Percentiles rank a stretch among this genome's conserved stretches.
These are phyloP conservation scores for Myrmecobius fasciatus DNA, from an alignment of 2,113 vertebrate species.

Conservation along the genomic window DNA sequence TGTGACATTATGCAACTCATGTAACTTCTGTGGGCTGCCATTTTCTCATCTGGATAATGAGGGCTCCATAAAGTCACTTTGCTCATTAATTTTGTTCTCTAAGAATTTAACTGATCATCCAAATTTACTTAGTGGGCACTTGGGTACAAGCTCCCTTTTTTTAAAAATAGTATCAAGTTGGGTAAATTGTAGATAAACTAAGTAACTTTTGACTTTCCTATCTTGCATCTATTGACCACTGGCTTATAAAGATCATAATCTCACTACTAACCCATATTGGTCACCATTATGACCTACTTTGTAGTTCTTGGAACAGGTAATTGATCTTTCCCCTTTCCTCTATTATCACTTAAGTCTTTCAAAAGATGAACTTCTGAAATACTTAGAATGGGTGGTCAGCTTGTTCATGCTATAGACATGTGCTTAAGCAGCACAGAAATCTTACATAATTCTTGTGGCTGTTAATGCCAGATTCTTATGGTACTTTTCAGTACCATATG, in stretches of 20 bases:
- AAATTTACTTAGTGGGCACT: neutral
- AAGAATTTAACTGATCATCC: neutral
- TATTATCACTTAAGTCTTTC: slow-evolving; percentile 6
- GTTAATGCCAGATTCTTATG: neutral
- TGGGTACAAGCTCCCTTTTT: neutral
- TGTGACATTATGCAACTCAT: neutral
- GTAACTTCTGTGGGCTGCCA: neutral
- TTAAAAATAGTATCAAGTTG: slow-evolving; percentile 8
- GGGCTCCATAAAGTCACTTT: neutral
- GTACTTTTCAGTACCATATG: neutral
- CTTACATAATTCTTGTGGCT: neutral
- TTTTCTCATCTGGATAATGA: neutral
- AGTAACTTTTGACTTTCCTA: neutral
- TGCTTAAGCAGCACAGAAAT: neutral
- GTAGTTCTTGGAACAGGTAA: neutral
- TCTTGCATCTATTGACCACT: neutral
- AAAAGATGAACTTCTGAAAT: slow-evolving; percentile 17
- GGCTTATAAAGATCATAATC: neutral
- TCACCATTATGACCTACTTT: neutral
- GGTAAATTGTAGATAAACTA: neutral
- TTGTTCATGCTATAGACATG: neutral
- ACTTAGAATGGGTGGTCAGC: slow-evolving; percentile 5
- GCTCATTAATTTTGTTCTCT: slow-evolving; percentile 32
- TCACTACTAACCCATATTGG: neutral
- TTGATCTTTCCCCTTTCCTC: neutral